Conservation (phyloP, 2,113 vertebrate species). For the Mesocricetus auratus region DNA sequence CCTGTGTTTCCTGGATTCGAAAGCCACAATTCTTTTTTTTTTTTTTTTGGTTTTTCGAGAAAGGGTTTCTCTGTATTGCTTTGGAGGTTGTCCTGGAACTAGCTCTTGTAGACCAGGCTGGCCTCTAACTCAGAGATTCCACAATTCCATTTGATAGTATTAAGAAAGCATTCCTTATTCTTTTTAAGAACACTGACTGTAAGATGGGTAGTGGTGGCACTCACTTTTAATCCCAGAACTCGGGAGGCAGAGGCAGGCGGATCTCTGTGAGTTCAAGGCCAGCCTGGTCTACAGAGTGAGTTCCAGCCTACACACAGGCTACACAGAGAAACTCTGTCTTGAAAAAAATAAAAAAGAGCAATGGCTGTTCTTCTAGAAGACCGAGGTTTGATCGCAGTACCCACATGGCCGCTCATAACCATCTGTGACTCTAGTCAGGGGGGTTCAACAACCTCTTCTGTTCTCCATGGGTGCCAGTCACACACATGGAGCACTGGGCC, state of each 20-base stretch:
- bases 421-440: background rate
- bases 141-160: background rate
- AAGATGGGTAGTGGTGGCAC: background rate
- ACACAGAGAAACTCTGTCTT: background rate
- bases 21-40: background rate
- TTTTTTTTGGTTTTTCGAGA: too few relatives aligned
- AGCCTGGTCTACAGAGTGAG: background rate
- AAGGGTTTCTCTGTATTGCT: too few relatives aligned
- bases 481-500: background rate
- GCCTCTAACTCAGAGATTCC: too few relatives aligned
- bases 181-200: background rate
- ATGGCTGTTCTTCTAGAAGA: background rate
- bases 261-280: background rate
- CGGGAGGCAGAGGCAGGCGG: background rate
- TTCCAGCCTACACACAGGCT: background rate
- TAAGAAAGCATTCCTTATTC: slow-evolving; percentile 10
- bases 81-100: too few relatives aligned
- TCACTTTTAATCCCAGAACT: background rate
- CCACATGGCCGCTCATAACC: too few relatives aligned
- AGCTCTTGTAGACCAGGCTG: too few relatives aligned
- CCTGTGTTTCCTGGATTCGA: background rate
- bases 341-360: background rate
- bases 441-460: background rate
- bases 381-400: too few relatives aligned
- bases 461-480: background rate